Evolutionary conservation across 2,888 invertebrate genomes (phyloP), one percentile per base, ranked within the genome.

Genomic region (Perithous albicinctus): DNA sequence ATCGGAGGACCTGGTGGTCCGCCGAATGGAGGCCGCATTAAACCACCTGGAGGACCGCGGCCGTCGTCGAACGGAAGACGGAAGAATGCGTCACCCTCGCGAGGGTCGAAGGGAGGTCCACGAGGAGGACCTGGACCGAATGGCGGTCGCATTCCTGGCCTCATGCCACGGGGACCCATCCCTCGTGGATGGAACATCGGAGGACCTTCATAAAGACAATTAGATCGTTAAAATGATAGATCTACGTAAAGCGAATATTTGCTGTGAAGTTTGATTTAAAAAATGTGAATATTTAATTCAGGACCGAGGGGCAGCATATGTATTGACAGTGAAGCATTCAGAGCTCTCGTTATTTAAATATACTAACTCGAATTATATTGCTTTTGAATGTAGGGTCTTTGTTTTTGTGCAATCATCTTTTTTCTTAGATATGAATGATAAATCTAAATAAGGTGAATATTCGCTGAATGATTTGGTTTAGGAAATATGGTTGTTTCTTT

Each of bases 101-200:
- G 86, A 2, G 88, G 89, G 81, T 90, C 90, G 46, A 92, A 91
- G 5, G 85, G 87, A 4, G 90, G 89, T 0, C 90, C 91, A 12
- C 91, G 88, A 0, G 56, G 56, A 10, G 59, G 59, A 1, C 59
- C 51, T 2, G 91, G 90, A 7, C 91, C 91, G 43, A 91, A 92
- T 4, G 90, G 89, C 18, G 91, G 89, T 48, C 92, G 88, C 90
- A 92, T 90, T 18, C 90, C 90, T 2, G 91, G 91, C 35, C 92
- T 87, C 89, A 92, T 91, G 3, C 92, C 92, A 8, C 92, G 85
- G 15, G 92, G 92, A 4, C 92, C 93, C 89, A 93, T 90, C 20
- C 93, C 93, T 29, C 93, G 89, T 1, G 90, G 91, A 85, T 92
- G 93, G 83, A 93, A 93, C 90, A 93, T 91, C 70, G 92, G 92